Evolutionary conservation across 2,888 invertebrate genomes (phyloP).

Genomic region (Tinea trinotella): DNA sequence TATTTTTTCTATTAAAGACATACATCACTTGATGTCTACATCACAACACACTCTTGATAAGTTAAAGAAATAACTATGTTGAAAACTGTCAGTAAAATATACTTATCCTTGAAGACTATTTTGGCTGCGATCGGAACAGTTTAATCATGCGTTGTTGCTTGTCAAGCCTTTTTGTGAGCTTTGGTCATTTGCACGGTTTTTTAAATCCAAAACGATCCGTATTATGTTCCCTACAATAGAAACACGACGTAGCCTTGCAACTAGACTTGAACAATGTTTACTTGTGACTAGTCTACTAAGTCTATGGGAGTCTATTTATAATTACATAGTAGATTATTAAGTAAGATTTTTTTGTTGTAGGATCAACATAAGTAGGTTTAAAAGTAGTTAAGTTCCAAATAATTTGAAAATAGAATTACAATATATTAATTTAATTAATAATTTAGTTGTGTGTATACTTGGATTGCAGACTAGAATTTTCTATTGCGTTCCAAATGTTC

Average conservation of each 20-base stretch:
- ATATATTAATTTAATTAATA: no score
- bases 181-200: constrained; percentile 19
- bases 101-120: not conserved
- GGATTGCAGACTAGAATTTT: no score
- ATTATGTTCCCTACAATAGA: constrained; percentile 24
- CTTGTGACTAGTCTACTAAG: not conserved
- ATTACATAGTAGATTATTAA: no score
- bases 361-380: no score
- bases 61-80: not conserved
- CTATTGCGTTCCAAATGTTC: no score
- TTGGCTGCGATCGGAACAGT: constrained; percentile 17
- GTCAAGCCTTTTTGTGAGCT: constrained; percentile 23
- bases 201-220: constrained; percentile 16
- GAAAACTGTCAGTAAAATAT: not conserved
- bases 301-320: not conserved
- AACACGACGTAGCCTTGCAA: constrained; percentile 33
- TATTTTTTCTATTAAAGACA: no score
- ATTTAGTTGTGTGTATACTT: no score
- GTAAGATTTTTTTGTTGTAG: no score
- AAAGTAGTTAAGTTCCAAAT: no score
- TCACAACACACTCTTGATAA: not conserved
- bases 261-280: not conserved
- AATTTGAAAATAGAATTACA: no score
- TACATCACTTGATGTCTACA: no score
- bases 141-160: constrained; percentile 23